Percentiles rank a stretch among this genome's conserved stretches.
Evolutionary conservation across 2,113 vertebrate species (phyloP).

Genomic region (Cyphomyrus discorhynchus): DNA sequence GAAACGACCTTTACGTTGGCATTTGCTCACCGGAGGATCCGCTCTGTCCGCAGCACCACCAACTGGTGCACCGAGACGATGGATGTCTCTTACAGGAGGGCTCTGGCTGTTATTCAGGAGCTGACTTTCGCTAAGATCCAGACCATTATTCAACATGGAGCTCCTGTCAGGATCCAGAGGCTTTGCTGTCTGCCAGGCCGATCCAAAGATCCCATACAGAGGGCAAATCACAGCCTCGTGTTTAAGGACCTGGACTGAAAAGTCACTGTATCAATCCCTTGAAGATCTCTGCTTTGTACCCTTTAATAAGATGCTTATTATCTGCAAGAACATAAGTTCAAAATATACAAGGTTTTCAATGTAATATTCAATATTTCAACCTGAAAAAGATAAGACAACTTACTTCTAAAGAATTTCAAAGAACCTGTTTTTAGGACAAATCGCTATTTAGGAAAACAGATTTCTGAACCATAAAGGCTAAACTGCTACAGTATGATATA

Average conservation of each 20-base stretch:
- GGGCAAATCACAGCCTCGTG: neutral
- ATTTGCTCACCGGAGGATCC: neutral
- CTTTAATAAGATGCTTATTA: neutral
- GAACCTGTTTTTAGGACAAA: neutral
- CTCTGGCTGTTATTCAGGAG: neutral
- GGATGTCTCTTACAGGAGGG: neutral
- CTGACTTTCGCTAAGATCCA: neutral
- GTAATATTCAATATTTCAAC: neutral
- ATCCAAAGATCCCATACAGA: neutral
- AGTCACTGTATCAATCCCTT: neutral
- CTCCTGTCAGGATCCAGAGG: neutral
- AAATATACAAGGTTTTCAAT: neutral
- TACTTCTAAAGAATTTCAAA: neutral
- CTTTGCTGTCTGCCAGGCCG: neutral
- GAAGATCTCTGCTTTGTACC: neutral
- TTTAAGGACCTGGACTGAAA: neutral
- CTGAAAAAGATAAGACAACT: neutral
- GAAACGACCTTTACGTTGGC: neutral
- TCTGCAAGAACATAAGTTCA: neutral
- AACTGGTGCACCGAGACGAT: neutral
- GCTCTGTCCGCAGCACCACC: neutral
- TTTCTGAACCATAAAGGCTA: neutral
- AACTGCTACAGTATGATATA: slow-evolving; percentile 25
- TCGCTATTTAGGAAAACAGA: neutral
- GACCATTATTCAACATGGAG: neutral